phyloP scores from a whole-genome alignment of 2,888 invertebrate species.

The Drosophila phalerata region DNA sequence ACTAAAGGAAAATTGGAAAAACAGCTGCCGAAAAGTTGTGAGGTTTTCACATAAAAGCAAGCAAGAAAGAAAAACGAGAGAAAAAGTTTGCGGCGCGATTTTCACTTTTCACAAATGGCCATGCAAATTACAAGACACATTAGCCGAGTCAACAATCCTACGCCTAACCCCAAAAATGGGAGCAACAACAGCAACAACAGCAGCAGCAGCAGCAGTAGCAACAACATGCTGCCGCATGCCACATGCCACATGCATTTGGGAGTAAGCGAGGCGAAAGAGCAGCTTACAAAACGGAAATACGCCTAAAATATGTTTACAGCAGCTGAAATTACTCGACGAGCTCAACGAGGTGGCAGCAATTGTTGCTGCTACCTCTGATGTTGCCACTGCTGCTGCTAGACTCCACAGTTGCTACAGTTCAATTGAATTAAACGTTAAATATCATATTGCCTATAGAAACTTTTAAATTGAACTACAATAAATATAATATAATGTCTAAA shows the following conservation, averaged over 20 bases:
- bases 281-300: conserved; percentile 75
- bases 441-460: neutral
- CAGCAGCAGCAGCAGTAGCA: conserved; percentile 24
- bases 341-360: conserved; percentile 15
- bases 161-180: conserved; percentile 76
- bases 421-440: neutral
- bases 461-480: too few species aligned
- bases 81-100: conserved; percentile 58
- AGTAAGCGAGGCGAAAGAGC: conserved; percentile 44
- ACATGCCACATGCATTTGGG: conserved; percentile 39
- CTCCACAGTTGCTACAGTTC: conserved; percentile 39
- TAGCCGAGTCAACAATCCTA: conserved; percentile 72
- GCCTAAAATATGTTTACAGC: conserved; percentile 74
- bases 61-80: neutral
- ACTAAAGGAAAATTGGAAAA: conserved; percentile 23
- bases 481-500: too few species aligned
- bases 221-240: conserved; percentile 32
- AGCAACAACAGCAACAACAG: conserved; percentile 54
- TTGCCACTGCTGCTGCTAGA: conserved; percentile 29
- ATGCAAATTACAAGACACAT: conserved; percentile 80
- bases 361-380: conserved; percentile 34
- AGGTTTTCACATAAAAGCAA: conserved; percentile 4
- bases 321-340: conserved; percentile 53
- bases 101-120: conserved; percentile 78
- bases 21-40: conserved; percentile 52